A percentile compares a stretch with the other conserved stretches of the same genome.
These are phyloP conservation scores for Disparrhopalites patrizii DNA, from an alignment of 2,888 invertebrate species.

Conservation along the genomic window DNA sequence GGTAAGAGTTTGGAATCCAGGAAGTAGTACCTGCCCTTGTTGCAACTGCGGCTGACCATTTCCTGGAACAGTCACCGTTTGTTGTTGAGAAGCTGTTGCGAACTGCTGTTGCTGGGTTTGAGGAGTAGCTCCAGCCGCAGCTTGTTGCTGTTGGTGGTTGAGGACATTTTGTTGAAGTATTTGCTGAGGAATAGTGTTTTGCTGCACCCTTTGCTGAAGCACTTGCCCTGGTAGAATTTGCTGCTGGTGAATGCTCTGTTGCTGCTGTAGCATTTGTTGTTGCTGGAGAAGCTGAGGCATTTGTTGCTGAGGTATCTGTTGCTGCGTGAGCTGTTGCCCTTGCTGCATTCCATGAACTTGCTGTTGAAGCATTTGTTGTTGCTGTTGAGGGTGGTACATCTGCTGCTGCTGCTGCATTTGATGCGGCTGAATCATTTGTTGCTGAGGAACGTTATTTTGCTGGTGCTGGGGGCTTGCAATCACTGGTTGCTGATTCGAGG, in stretches of 20 bases:
- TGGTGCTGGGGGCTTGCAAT: no score
- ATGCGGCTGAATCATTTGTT: constrained; percentile 3
- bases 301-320: constrained; percentile 16
- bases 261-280: constrained; percentile 16
- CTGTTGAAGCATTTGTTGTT: constrained; percentile 8
- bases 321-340: not conserved
- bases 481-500: no score
- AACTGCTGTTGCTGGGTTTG: not conserved
- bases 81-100: not conserved
- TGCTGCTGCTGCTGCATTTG: not conserved
- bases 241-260: not conserved
- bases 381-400: constrained; percentile 17
- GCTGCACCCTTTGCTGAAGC: not conserved
- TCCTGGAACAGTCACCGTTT: not conserved
- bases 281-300: not conserved
- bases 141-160: not conserved
- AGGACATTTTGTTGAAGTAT: not conserved
- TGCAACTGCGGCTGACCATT: not conserved
- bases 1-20: not conserved
- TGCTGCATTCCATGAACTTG: not conserved
- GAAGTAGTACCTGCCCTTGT: not conserved
- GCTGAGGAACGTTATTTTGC: no score
- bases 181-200: not conserved
- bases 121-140: not conserved
- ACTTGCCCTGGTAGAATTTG: not conserved